Base-by-base conservation (phyloP, 92 coral and sea anemone genomes). In the Bergia sp. region DNA sequence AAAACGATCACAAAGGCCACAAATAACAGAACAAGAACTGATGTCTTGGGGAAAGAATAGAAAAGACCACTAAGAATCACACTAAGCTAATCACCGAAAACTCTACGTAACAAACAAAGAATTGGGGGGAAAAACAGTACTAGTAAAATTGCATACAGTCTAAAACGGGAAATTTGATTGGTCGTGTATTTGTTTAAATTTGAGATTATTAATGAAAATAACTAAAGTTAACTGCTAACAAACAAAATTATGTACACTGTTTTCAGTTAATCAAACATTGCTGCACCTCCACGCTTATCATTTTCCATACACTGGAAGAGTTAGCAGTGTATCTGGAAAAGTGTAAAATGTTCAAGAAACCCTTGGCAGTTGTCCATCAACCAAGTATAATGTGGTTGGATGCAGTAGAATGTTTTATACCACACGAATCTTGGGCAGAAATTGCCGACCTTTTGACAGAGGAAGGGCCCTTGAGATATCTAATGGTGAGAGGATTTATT, bases 221-320 rank as follows among this genome's bases (percentile, higher is more conserved):
- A 29, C 29, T 29, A 29, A 29, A 29, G 29, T 29, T 29, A 29
- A 29, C 53, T 47, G 53, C 53, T 47, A 47, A 47, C 8, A 47
- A 47, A 47, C 69, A 16, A 18, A 0, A 61, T 2, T 5, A 6
- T 61, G 67, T 61, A 21, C 7, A 6, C 85, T 76, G 7, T 80
- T 76, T 53, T 11, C 92, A 92, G 94, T 45, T 76, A 39, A 11
- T 40, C 41, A 61, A 73, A 47, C 39, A 58, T 6, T n/a, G 84
- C 23, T 79, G 87, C 45, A 15, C 64, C 12, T 92, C 94, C 2
- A 69, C 89, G n/a, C 87, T 94, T 41, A 45, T 94, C 16, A 89
- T 95, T 66, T 88, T 80, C 73, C 89, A 89, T 69, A 85, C 94
- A 58, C 58, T 95, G 13, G 89, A 89, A 92, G 98, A 95, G 73